Evolutionary conservation across 2,888 invertebrate species (phyloP).

Genomic region (Nasonovia ribisnigri): DNA sequence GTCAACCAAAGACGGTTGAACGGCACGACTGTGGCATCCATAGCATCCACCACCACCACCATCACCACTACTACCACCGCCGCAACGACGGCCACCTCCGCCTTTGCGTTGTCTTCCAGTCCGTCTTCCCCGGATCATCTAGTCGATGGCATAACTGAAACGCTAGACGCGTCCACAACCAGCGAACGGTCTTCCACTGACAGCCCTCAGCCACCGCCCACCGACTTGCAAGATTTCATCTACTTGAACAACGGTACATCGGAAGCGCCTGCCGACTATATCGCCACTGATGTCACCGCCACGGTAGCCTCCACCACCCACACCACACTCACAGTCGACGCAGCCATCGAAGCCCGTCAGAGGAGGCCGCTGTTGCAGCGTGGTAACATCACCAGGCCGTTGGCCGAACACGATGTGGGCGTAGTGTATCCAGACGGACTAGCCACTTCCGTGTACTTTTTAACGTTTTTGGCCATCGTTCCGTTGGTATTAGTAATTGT

Average conservation of each 20-base stretch:
- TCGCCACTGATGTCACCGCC: not conserved
- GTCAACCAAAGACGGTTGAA: conserved; percentile 57
- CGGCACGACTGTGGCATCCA: not conserved
- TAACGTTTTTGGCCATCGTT: conserved; percentile 71
- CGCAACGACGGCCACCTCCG: not conserved
- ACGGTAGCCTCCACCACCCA: not conserved
- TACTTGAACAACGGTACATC: conserved; percentile 53
- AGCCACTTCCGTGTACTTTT: conserved; percentile 71
- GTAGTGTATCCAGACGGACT: conserved; percentile 66
- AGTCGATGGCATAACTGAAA: not conserved
- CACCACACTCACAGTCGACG: not conserved
- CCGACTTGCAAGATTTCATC: conserved; percentile 60
- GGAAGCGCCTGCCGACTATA: not conserved
- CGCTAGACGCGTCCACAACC: not conserved
- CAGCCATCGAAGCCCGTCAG: conserved; percentile 27
- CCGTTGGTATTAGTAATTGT: conserved; percentile 71
- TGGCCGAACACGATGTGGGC: conserved; percentile 55
- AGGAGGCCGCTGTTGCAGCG: not conserved
- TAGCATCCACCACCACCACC: not conserved
- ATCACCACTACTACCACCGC: not conserved
- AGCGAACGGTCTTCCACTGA: not conserved
- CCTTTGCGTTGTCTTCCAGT: not conserved
- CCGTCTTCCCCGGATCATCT: not conserved
- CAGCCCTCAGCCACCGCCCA: not conserved
- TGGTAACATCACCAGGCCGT: not conserved